These are phyloP conservation scores for Leptopilina myrica DNA, from an alignment of 2,888 invertebrate genomes.

Conservation along the genomic window DNA sequence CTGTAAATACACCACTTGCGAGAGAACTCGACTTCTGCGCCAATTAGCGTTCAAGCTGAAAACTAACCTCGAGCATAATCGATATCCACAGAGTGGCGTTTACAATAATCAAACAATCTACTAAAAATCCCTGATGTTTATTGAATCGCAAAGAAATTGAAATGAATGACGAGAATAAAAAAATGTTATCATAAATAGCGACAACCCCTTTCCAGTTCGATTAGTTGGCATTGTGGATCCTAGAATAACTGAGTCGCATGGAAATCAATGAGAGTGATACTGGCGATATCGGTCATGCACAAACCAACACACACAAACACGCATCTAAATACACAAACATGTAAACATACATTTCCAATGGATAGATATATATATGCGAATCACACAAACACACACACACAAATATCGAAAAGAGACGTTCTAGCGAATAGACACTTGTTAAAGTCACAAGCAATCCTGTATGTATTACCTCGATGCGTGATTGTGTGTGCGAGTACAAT, in stretches of 20 bases:
- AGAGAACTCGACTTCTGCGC: too few relatives aligned
- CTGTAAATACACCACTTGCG: too few relatives aligned
- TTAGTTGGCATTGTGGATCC: conserved; percentile 37
- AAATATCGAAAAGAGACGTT: conserved; percentile 19
- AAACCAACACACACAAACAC: conserved; percentile 14
- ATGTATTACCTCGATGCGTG: conserved; percentile 50
- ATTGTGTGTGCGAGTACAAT: conserved; percentile 56
- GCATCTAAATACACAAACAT: neutral
- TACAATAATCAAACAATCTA: neutral
- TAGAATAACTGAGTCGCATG: conserved; percentile 49
- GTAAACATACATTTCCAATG: neutral
- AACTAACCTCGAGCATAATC: neutral
- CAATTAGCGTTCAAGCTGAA: too few relatives aligned
- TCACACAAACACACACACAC: conserved; percentile 28
- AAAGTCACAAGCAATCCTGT: conserved; percentile 47
- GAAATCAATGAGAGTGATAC: conserved; percentile 59
- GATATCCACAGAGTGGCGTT: neutral
- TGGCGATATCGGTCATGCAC: conserved; percentile 51
- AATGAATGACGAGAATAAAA: conserved; percentile 6
- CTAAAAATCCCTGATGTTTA: neutral
- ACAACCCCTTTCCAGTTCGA: conserved; percentile 9
- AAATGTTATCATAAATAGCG: neutral
- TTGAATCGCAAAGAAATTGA: conserved; percentile 6
- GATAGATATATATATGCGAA: conserved; percentile 50
- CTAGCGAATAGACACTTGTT: conserved; percentile 39